Conservation (phyloP, 2,888 invertebrate genomes). For the Drosophila colorata region DNA sequence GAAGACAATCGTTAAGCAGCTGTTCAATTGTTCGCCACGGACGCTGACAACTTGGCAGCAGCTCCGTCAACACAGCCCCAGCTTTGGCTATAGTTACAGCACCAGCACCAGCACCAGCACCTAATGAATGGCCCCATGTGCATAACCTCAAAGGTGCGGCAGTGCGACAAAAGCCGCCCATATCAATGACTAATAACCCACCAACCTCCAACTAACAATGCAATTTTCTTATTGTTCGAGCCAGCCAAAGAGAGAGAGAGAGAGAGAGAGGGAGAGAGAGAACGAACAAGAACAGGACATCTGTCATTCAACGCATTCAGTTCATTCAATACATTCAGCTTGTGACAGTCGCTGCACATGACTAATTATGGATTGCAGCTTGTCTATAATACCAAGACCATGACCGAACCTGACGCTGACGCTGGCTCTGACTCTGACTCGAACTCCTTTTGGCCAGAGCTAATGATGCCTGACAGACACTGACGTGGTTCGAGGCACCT, state of each 20-base stretch:
- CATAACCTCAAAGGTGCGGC: conserved; percentile 61
- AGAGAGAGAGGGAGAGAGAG: neutral
- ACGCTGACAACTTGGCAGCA: conserved; percentile 28
- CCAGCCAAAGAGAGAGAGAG: neutral
- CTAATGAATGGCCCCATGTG: conserved; percentile 11
- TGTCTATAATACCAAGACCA: conserved; percentile 34
- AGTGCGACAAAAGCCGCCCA: conserved; percentile 47
- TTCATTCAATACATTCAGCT: conserved; percentile 43
- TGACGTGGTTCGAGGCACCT: conserved; percentile 39
- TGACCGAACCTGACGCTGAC: conserved; percentile 31
- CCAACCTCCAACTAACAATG: conserved; percentile 41
- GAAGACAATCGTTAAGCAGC: conserved; percentile 49
- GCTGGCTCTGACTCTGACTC: conserved; percentile 7
- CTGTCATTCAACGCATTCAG: conserved; percentile 62
- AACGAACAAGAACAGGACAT: conserved; percentile 64
- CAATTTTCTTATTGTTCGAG: conserved; percentile 61
- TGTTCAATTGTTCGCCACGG: conserved; percentile 24
- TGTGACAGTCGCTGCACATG: conserved; percentile 74
- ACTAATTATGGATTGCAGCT: conserved; percentile 75
- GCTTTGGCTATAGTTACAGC: conserved; percentile 22
- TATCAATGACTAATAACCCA: conserved; percentile 74
- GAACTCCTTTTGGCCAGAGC: conserved; percentile 42
- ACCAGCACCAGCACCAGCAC: conserved; percentile 23
- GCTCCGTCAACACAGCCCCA: conserved; percentile 5
- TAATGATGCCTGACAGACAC: conserved; percentile 76